Conservation (phyloP, 2,797 vertebrate genomes). For the Alectoris magna region DNA sequence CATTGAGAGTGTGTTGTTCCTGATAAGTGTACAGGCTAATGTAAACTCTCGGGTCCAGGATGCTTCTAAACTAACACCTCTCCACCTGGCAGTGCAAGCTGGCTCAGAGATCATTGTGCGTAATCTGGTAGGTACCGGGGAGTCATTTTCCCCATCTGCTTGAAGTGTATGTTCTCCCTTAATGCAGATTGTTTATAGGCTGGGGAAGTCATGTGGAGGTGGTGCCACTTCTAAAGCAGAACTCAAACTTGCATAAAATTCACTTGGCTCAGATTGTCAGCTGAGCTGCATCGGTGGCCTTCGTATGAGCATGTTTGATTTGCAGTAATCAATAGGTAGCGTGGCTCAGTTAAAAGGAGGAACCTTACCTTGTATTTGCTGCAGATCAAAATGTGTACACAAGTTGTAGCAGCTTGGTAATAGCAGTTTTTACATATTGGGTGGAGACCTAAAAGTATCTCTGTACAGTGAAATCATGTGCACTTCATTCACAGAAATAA, state of each 20-base stretch:
- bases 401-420: neutral
- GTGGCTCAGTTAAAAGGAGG: neutral
- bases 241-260: neutral
- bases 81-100: slow-evolving; percentile 97
- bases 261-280: neutral
- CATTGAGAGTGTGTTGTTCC: slow-evolving; percentile 97
- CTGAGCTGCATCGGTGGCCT: neutral
- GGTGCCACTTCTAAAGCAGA: neutral
- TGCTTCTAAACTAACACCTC: slow-evolving; percentile 92
- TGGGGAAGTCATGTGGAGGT: neutral
- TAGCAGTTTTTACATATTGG: neutral
- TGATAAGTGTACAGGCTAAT: slow-evolving; percentile 97
- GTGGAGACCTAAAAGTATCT: neutral
- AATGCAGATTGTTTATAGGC: accelerated
- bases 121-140: slow-evolving; percentile 88
- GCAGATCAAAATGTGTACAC: neutral
- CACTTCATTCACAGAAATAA: neutral
- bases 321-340: accelerated
- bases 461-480: neutral
- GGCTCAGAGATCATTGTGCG: slow-evolving; percentile 98
- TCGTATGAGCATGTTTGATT: accelerated
- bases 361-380: neutral
- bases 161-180: accelerated
- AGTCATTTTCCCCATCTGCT: neutral
- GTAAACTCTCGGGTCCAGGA: slow-evolving; percentile 98